Conservation (phyloP, 1,140 invertebrate species). For the Dreissena rostriformis region DNA sequence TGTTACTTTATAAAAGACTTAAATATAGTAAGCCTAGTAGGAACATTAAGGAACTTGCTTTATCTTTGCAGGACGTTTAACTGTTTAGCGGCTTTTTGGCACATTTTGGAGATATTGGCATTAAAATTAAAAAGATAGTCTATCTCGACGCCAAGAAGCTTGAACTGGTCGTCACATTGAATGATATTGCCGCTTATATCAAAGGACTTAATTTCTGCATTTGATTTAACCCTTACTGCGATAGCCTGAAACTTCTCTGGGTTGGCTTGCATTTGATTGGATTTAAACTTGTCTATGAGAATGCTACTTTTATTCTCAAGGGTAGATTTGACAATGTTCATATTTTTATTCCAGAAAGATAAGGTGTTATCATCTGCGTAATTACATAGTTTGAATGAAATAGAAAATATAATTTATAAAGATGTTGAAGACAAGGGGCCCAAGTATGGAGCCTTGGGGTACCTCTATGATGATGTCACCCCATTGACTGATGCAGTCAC, state of each 20-base stretch:
- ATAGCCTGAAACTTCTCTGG: slow-evolving; percentile 7
- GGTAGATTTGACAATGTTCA: neutral
- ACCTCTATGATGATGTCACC: slow-evolving; percentile 22
- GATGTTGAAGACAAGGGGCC: slow-evolving; percentile 5
- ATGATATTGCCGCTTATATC: neutral
- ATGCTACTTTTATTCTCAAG: slow-evolving; percentile 13
- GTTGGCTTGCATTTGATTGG: slow-evolving; percentile 6
- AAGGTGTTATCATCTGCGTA: slow-evolving; percentile 51
- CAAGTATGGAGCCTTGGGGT: slow-evolving; percentile 40
- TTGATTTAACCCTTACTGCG: neutral
- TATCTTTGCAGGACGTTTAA: slow-evolving; percentile 30
- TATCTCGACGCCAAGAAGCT: slow-evolving; percentile 14
- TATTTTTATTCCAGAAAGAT: slow-evolving; percentile 19
- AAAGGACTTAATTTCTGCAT: neutral
- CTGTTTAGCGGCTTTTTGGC: slow-evolving; percentile 14
- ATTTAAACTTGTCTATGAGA: slow-evolving; percentile 42
- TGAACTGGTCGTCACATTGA: neutral
- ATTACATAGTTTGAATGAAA: slow-evolving; percentile 37
- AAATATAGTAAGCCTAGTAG: neutral
- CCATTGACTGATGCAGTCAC: neutral
- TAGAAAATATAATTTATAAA: slow-evolving; percentile 54
- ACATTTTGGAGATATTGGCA: neutral
- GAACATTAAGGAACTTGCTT: neutral
- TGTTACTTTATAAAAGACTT: slow-evolving; percentile 46
- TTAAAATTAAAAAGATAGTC: neutral